Evolutionary conservation across 2,888 invertebrate genomes (phyloP), one percentile per base, ranked within the genome.

Genomic region (Dendrolimus pini): DNA sequence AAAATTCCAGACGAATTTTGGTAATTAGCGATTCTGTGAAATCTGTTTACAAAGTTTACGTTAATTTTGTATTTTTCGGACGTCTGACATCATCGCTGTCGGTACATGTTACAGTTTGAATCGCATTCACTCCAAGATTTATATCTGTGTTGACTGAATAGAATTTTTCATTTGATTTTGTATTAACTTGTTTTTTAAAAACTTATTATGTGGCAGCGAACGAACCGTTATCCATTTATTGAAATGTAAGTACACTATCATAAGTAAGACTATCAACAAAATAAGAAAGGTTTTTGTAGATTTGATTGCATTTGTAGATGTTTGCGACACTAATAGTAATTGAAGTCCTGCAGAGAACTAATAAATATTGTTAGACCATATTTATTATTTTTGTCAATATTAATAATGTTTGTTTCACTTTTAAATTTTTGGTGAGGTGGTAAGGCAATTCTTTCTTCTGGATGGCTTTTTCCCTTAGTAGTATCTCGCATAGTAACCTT

Each of bases 61-160:
- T 77, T 84, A 84, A 86, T 83, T 81, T 75, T 62, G 65, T 74
- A 70, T 74, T 72, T 67, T 75, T 75, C 68, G 65, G 58, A 61
- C 55, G 61, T 78, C 84, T 84, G 84, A 85, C 83, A 82, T 86
- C 85, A 85, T 72, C 68, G 60, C 57, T 59, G 61, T 63, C 65
- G 68, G 72, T 71, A 74, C 74, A 74, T 78, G 78, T 79, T 78
- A 74, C 73, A 69, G 73, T 78, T 80, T 80, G 81, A 78, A 77
- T 82, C 79, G 78, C 75, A 70, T 70, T 71, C 65, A 64, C 69
- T 70, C 62, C 68, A 66, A 10, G 47, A 47, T 10, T 47, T 47
- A 47, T 47, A 47, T 9, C 47, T 47, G 12, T 9, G 12, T 12
- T 47, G 47, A 3, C 47, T 2, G 6, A 47, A 10, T 47, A 12